Conservation (phyloP, 2,797 vertebrate species). For the Centropyge bicolor region DNA sequence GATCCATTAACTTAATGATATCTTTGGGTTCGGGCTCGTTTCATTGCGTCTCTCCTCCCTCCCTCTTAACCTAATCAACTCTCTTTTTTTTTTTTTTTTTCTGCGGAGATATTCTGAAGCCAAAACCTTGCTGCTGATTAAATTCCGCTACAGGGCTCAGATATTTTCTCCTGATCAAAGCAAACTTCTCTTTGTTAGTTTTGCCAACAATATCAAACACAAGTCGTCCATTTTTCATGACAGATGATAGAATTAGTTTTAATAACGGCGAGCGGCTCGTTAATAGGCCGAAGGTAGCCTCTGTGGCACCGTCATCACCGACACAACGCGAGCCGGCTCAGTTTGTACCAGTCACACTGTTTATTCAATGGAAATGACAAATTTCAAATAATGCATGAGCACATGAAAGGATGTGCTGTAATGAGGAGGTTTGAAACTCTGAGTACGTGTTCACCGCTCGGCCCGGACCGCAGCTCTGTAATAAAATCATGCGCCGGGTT, state of each 20-base stretch:
- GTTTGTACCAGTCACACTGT: conserved; percentile 48
- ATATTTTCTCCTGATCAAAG: conserved; percentile 81
- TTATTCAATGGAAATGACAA: conserved; percentile 60
- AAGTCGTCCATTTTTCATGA: conserved; percentile 58
- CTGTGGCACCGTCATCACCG: conserved; percentile 44
- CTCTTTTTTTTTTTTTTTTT: conserved; percentile 22
- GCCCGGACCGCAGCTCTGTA: conserved; percentile 42
- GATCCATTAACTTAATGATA: conserved; percentile 76
- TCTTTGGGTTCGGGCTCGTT: conserved; percentile 55
- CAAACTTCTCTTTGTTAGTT: conserved; percentile 64
- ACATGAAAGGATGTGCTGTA: conserved; percentile 68
- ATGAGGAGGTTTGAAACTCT: conserved; percentile 52
- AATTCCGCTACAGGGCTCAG: conserved; percentile 72
- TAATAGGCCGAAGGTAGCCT: conserved; percentile 59
- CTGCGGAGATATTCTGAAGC: conserved; percentile 62
- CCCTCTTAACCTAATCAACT: conserved; percentile 68
- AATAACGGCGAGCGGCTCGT: conserved; percentile 57
- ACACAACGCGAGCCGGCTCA: conserved; percentile 11
- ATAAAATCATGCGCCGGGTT: conserved; percentile 53
- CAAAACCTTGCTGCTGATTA: conserved; percentile 76
- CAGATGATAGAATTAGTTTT: conserved; percentile 61
- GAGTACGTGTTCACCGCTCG: conserved; percentile 25
- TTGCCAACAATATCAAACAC: conserved; percentile 80
- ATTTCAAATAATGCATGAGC: conserved; percentile 50
- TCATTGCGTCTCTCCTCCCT: conserved; percentile 49